Evolutionary conservation across 2,113 vertebrate genomes (phyloP).

Genomic region (Sialia sialis): DNA sequence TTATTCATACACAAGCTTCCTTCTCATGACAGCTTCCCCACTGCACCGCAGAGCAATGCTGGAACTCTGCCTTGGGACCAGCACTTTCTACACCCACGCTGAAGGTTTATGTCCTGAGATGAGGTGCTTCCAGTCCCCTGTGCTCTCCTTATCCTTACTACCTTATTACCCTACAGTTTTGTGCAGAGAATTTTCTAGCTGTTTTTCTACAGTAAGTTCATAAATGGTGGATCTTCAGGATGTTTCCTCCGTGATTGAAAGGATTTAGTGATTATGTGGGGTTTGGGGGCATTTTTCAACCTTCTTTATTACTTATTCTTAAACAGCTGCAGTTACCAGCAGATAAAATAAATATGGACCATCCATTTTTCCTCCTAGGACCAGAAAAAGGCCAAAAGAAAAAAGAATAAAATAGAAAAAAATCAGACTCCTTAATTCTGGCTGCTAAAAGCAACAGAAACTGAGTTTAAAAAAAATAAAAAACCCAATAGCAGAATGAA

Average conservation of each 20-base stretch:
- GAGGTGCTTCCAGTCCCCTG: not conserved
- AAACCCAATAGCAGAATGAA: too few species aligned
- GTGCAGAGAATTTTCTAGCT: not conserved
- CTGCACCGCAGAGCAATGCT: not conserved
- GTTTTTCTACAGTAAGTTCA: not conserved
- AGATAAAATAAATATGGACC: not conserved
- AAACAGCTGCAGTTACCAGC: not conserved
- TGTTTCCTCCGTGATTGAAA: not conserved
- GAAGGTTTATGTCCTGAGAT: slow-evolving; percentile 38
- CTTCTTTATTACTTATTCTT: not conserved
- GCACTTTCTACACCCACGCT: slow-evolving; percentile 34
- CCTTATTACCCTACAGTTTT: not conserved
- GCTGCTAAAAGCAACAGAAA: not conserved
- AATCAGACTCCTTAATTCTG: not conserved
- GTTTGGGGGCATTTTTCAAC: not conserved
- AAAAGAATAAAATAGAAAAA: not conserved
- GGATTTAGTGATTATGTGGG: not conserved
- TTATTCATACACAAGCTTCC: slow-evolving; percentile 65
- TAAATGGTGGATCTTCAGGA: not conserved
- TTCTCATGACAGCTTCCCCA: slow-evolving; percentile 54
- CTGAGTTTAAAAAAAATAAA: not conserved
- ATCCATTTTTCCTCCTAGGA: not conserved
- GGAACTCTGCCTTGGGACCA: slow-evolving; percentile 32
- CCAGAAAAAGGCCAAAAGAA: not conserved
- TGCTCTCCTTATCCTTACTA: slow-evolving; percentile 40